Percentiles rank a stretch among this genome's conserved stretches.
Conservation (phyloP, 92 coral and sea anemone species). For the Actinernus sp. region DNA sequence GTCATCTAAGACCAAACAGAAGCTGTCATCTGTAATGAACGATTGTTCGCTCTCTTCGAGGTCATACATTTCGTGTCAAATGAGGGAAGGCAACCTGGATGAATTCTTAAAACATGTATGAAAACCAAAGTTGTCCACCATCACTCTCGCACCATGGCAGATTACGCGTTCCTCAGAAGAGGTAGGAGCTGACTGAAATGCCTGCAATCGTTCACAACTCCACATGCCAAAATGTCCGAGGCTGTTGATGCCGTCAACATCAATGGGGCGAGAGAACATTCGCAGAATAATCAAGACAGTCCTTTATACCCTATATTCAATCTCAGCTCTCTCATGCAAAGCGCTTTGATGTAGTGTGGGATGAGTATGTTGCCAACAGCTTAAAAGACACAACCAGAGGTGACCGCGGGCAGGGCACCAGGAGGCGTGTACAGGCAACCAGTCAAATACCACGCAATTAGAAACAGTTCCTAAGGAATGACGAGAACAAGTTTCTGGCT, state of each 20-base stretch:
- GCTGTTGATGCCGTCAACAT: conserved; percentile 30
- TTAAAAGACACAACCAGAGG: conserved; percentile 60
- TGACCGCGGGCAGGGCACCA: conserved; percentile 19
- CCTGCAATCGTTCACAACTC: no score
- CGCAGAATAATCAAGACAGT: conserved; percentile 48
- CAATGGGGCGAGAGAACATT: conserved; percentile 46
- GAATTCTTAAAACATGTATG: conserved; percentile 43
- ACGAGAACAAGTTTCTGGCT: no score
- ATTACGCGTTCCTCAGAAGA: conserved; percentile 32
- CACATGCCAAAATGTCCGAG: background rate
- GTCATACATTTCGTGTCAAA: no score
- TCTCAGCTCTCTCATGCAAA: conserved; percentile 54
- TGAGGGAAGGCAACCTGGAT: conserved; percentile 31
- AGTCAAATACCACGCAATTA: no score
- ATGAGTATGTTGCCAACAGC: conserved; percentile 71
- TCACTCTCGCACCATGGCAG: conserved; percentile 30
- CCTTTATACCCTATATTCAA: conserved; percentile 51
- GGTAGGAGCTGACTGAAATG: conserved; percentile 22
- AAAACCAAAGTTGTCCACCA: conserved; percentile 38
- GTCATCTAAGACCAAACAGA: conserved; percentile 11
- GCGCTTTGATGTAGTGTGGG: conserved; percentile 67
- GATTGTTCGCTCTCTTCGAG: conserved; percentile 19
- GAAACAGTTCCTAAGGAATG: no score
- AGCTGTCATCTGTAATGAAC: conserved; percentile 26
- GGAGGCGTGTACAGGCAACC: conserved; percentile 23